phyloP scores from a whole-genome alignment of 1,140 invertebrate genomes.

The Theocolax elegans region DNA sequence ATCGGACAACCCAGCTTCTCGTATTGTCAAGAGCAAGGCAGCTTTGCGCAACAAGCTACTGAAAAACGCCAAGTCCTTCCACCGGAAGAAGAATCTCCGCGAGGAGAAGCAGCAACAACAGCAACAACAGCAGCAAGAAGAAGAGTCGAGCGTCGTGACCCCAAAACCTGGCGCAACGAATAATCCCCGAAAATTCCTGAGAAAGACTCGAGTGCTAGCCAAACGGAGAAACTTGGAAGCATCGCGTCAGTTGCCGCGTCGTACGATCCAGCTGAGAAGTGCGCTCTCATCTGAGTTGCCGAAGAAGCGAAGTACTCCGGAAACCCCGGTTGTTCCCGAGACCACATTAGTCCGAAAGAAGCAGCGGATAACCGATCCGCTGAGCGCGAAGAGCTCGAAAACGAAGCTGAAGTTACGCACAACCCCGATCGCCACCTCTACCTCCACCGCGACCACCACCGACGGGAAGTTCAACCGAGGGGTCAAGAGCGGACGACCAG shows the following conservation, averaged over 20 bases:
- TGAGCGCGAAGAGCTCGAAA: constrained; percentile 50
- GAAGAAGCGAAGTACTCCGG: neutral
- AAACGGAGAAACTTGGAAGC: neutral
- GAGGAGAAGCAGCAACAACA: constrained; percentile 37
- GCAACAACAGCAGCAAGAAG: constrained; percentile 6
- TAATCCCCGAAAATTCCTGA: neutral
- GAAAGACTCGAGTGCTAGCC: neutral
- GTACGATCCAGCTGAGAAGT: neutral
- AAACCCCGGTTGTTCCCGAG: neutral
- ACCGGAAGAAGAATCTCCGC: constrained; percentile 50
- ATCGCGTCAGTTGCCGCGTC: neutral
- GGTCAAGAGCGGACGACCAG: constrained; percentile 26
- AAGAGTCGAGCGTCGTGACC: neutral
- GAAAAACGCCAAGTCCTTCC: constrained; percentile 62
- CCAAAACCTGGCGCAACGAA: neutral
- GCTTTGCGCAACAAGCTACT: constrained; percentile 60
- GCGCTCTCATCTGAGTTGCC: neutral
- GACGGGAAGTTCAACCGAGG: constrained; percentile 52
- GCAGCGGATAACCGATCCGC: constrained; percentile 47
- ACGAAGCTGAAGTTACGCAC: constrained; percentile 54
- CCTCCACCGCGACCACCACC: no score
- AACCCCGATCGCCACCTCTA: no score
- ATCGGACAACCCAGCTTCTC: constrained; percentile 11
- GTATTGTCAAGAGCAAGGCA: constrained; percentile 51
- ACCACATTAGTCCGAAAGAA: neutral